A percentile compares a stretch with the other conserved stretches of the same genome.
Evolutionary conservation across 2,797 vertebrate genomes (phyloP).

Genomic region (Liasis olivaceus): DNA sequence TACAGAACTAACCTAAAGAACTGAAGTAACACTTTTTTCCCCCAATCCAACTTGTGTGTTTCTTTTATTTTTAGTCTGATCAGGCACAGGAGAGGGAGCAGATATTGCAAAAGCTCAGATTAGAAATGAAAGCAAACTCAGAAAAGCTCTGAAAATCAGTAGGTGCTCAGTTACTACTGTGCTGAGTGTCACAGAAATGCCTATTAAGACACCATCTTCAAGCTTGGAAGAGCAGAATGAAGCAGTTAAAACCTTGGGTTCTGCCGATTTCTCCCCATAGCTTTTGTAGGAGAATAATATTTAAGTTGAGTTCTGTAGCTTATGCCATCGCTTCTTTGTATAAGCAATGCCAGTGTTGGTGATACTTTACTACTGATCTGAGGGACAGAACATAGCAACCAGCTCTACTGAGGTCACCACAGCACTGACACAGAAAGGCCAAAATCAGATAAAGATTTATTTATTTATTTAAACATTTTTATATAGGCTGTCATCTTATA

Average conservation of each 20-base stretch:
- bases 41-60: not conserved
- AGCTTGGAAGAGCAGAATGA: constrained; percentile 24
- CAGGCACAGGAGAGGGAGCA: constrained; percentile 10
- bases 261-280: constrained; percentile 1
- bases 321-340: rapidly evolving
- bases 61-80: constrained; percentile 51
- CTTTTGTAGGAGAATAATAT: constrained; percentile 34
- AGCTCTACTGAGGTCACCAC: not conserved
- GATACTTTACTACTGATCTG: rapidly evolving
- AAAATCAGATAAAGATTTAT: not conserved
- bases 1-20: constrained; percentile 36
- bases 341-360: rapidly evolving
- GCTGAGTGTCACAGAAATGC: constrained; percentile 14
- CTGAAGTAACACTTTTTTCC: constrained; percentile 34
- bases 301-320: constrained; percentile 8
- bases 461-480: not conserved
- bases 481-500: not conserved
- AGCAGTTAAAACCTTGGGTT: not conserved
- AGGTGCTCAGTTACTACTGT: not conserved
- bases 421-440: rapidly evolving
- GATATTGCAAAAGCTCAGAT: constrained; percentile 33
- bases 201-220: constrained; percentile 27
- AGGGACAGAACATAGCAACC: rapidly evolving
- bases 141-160: constrained; percentile 15
- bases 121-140: constrained; percentile 35